A percentile compares a stretch with the other conserved stretches of the same genome.
Conservation (phyloP, 2,113 vertebrate genomes). For the Python bivittatus region DNA sequence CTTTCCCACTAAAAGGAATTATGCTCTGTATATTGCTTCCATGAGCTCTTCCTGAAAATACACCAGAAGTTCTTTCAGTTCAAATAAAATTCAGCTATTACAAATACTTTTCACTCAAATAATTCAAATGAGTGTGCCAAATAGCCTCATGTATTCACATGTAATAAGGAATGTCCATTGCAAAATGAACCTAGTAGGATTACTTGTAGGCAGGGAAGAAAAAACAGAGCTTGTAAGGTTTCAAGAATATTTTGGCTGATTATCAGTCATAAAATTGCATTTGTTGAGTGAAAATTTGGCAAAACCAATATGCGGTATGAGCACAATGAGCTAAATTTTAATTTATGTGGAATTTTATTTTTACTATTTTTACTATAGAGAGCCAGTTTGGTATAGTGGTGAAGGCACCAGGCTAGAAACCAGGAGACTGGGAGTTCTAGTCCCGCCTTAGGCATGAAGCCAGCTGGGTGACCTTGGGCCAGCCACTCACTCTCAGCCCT, state of each 20-base stretch:
- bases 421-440: neutral
- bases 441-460: neutral
- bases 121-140: neutral
- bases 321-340: neutral
- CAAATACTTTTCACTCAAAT: neutral
- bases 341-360: neutral
- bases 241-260: neutral
- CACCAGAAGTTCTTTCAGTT: neutral
- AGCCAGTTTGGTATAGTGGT: neutral
- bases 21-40: slow-evolving; percentile 67
- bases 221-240: neutral
- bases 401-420: neutral
- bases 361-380: neutral
- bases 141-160: neutral
- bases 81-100: neutral
- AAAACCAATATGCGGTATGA: neutral
- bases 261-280: neutral
- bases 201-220: neutral
- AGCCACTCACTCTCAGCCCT: neutral
- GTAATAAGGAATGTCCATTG: neutral
- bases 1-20: slow-evolving; percentile 86
- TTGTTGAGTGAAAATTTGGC: neutral
- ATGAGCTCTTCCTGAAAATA: slow-evolving; percentile 69
- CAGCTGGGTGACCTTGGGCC: neutral
- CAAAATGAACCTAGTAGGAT: neutral